These are phyloP conservation scores for Synaphobranchus kaupii DNA, from an alignment of 2,797 vertebrate species.

Conservation along the genomic window DNA sequence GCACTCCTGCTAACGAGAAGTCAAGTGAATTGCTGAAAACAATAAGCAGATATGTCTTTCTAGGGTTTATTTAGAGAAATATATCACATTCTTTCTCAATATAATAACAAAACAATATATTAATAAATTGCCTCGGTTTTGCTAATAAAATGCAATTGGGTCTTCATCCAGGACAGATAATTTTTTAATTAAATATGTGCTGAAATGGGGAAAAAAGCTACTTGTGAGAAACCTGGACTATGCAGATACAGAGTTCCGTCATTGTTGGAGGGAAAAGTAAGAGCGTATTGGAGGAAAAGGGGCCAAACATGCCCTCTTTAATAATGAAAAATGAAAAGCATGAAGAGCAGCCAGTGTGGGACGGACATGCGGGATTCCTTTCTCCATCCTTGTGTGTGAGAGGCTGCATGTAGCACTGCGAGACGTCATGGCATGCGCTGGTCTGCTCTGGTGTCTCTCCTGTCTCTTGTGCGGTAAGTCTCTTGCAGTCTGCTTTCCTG, in stretches of 20 bases:
- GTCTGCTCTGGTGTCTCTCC: conserved; percentile 65
- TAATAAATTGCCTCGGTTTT: conserved; percentile 59
- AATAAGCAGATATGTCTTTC: conserved; percentile 45
- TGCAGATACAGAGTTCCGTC: conserved; percentile 47
- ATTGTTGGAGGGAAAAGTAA: conserved; percentile 49
- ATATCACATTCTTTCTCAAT: conserved; percentile 50
- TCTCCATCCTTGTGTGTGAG: not conserved
- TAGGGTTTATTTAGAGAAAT: conserved; percentile 25
- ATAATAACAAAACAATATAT: conserved; percentile 42
- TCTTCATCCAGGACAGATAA: conserved; percentile 43
- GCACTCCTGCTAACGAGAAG: conserved; percentile 67
- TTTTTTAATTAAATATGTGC: conserved; percentile 52
- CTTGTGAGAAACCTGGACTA: conserved; percentile 44
- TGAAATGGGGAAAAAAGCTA: conserved; percentile 45
- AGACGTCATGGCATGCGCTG: conserved; percentile 42
- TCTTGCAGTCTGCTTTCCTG: conserved; percentile 73
- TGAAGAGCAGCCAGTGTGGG: conserved; percentile 10
- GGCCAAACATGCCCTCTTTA: conserved; percentile 48
- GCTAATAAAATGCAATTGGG: conserved; percentile 49
- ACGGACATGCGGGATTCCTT: not conserved
- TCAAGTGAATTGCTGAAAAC: conserved; percentile 52
- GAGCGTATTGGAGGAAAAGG: conserved; percentile 40
- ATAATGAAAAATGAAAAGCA: conserved; percentile 41
- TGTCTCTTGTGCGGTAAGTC: conserved; percentile 76
- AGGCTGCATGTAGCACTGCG: conserved; percentile 22